Evolutionary conservation across 2,797 vertebrate species (phyloP).

Genomic region (Bucorvus abyssinicus): DNA sequence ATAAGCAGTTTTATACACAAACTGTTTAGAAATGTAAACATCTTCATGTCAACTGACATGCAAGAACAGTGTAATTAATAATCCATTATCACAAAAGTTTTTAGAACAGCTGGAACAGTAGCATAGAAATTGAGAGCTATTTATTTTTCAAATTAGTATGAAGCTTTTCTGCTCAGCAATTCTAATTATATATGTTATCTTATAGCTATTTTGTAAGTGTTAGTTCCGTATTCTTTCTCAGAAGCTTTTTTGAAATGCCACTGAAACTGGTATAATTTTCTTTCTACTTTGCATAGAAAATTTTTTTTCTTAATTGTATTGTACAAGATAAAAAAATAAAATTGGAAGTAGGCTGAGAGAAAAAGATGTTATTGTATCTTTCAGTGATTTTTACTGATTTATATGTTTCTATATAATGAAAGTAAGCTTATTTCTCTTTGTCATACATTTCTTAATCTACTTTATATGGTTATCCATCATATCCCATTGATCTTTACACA

Average conservation of each 20-base stretch:
- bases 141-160: slow-evolving; percentile 7
- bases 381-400: background rate
- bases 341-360: background rate
- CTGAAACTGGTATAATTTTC: background rate
- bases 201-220: background rate
- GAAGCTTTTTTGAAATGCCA: background rate
- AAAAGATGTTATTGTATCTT: background rate
- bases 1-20: background rate
- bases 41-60: background rate
- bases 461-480: background rate
- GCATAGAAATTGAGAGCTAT: background rate
- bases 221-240: background rate
- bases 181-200: background rate
- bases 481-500: background rate
- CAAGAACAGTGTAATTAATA: slow-evolving; percentile 1
- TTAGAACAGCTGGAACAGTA: background rate
- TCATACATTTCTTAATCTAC: background rate
- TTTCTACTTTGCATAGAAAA: background rate
- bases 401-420: background rate
- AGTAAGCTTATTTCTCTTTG: background rate
- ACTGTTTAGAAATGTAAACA: background rate
- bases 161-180: background rate
- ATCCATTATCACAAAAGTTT: background rate
- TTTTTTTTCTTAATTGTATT: background rate
- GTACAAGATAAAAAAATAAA: background rate